Evolutionary conservation across 2,113 vertebrate genomes (phyloP).

Genomic region (Nothoprocta pentlandii): DNA sequence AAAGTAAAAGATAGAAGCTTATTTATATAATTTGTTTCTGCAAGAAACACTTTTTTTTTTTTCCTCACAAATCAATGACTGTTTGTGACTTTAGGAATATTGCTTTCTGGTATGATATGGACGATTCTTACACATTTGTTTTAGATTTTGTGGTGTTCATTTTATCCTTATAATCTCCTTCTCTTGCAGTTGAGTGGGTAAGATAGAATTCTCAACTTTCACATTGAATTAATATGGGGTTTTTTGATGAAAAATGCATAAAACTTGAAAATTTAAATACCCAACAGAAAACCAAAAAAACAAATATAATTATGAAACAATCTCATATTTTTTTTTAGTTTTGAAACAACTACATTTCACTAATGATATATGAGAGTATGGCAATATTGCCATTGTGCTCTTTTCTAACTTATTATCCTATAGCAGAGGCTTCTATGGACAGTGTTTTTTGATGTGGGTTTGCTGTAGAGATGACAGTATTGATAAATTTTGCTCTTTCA

Average conservation of each 20-base stretch:
- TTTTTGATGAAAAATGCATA: not conserved
- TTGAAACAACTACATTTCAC: not conserved
- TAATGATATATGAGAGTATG: not conserved
- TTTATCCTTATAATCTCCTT: not conserved
- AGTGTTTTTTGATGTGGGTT: not conserved
- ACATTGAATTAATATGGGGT: too few relatives aligned
- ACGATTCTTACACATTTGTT: not conserved
- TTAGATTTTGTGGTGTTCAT: not conserved
- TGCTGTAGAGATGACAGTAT: not conserved
- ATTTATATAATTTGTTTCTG: not conserved
- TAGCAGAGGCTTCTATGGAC: not conserved
- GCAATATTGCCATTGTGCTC: not conserved
- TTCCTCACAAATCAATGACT: not conserved
- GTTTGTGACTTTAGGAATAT: not conserved
- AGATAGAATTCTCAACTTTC: not conserved
- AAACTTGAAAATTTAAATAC: not conserved
- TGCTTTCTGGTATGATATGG: not conserved
- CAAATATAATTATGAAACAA: not conserved
- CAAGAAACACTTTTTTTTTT: not conserved
- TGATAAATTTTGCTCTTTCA: not conserved
- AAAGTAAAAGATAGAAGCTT: not conserved
- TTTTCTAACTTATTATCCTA: not conserved
- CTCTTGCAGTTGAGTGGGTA: rapidly evolving
- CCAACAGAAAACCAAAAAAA: not conserved
- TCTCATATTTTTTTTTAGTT: not conserved